Evolutionary conservation across 2,888 invertebrate species (phyloP).

Genomic region (Papilio protenor): DNA sequence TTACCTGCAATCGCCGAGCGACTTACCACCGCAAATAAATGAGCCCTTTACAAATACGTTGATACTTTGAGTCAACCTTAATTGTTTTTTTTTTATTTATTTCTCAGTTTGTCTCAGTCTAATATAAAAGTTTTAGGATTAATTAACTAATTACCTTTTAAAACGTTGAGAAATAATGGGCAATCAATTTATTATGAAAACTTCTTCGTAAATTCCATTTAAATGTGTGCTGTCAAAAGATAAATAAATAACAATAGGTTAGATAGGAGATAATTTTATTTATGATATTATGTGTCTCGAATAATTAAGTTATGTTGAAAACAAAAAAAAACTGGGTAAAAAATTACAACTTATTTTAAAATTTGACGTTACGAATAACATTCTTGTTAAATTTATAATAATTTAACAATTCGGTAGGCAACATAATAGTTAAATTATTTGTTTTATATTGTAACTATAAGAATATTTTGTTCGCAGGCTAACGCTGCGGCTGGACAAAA

Average conservation of each 20-base stretch:
- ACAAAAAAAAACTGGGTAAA: too few relatives aligned
- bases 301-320: too few relatives aligned
- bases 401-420: neutral
- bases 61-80: conserved; percentile 41
- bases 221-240: neutral
- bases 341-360: too few relatives aligned
- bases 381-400: too few relatives aligned
- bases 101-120: neutral
- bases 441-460: conserved; percentile 48
- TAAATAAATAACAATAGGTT: neutral
- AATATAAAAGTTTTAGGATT: neutral
- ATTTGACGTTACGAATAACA: too few relatives aligned
- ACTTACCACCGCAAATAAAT: conserved; percentile 64
- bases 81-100: conserved; percentile 46
- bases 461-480: conserved; percentile 69
- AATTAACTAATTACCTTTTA: too few relatives aligned
- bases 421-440: conserved; percentile 33
- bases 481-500: conserved; percentile 94
- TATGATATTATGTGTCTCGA: too few relatives aligned
- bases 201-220: neutral
- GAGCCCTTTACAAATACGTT: conserved; percentile 54
- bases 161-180: too few relatives aligned
- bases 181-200: too few relatives aligned
- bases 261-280: neutral
- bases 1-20: conserved; percentile 68